Evolutionary conservation across 2,797 vertebrate species (phyloP).

Genomic region (Pitangus sulphuratus): DNA sequence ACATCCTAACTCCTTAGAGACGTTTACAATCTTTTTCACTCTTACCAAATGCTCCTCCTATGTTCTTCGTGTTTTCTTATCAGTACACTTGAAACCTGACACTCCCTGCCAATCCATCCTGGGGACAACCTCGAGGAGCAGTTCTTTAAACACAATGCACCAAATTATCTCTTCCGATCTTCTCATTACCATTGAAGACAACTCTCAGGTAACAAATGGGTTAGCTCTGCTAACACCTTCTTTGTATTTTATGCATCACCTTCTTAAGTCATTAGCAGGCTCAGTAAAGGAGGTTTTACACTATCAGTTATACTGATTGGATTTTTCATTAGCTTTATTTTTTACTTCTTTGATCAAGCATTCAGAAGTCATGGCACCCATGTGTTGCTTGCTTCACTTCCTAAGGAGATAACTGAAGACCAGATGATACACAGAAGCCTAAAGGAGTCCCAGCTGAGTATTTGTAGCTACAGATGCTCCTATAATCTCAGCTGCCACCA

Average conservation of each 20-base stretch:
- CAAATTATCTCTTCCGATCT: slow-evolving; percentile 9
- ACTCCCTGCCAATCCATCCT: background rate
- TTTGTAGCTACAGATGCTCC: slow-evolving; percentile 11
- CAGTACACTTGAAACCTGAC: background rate
- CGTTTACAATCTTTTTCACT: background rate
- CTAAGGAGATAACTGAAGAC: background rate
- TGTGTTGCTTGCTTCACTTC: background rate
- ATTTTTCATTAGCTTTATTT: slow-evolving; percentile 26
- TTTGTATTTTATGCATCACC: background rate
- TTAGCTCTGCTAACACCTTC: background rate
- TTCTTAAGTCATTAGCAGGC: background rate
- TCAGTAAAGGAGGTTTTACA: background rate
- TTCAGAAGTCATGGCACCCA: slow-evolving; percentile 24
- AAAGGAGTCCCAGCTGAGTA: slow-evolving; percentile 23
- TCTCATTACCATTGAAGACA: slow-evolving; percentile 24
- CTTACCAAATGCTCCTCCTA: background rate
- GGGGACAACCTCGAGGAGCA: background rate
- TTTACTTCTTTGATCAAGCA: background rate
- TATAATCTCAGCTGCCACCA: background rate
- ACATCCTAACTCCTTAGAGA: background rate
- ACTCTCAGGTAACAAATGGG: slow-evolving; percentile 20
- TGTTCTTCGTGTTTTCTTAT: background rate
- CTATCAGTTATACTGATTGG: background rate
- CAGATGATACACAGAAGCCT: slow-evolving; percentile 8
- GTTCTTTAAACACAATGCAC: background rate